phyloP scores from a whole-genome alignment of 2,888 invertebrate genomes.

The Didymodactylos carnosus region DNA sequence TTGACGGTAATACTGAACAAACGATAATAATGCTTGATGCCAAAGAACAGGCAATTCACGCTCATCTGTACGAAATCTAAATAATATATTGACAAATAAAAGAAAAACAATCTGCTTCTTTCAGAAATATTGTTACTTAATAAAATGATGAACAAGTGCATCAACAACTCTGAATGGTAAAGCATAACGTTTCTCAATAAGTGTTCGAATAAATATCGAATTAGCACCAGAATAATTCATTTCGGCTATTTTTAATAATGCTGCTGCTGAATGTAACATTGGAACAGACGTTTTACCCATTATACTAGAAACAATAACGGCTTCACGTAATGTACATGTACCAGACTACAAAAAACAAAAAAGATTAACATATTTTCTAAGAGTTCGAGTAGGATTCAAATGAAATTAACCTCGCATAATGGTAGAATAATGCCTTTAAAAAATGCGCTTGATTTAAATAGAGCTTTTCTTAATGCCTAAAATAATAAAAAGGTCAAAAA shows the following conservation, averaged over 20 bases:
- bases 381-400: not conserved
- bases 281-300: slow-evolving; percentile 75
- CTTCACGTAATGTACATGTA: slow-evolving; percentile 79
- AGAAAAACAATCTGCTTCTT: not conserved
- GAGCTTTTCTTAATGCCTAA: slow-evolving; percentile 58
- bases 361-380: not conserved
- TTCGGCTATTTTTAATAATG: slow-evolving; percentile 78
- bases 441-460: slow-evolving; percentile 90
- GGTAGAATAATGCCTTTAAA: slow-evolving; percentile 66
- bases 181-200: slow-evolving; percentile 92
- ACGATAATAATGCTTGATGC: slow-evolving; percentile 82
- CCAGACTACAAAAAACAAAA: slow-evolving; percentile 47
- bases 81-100: not conserved
- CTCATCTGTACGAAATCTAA: slow-evolving; percentile 59
- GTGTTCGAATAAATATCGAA: slow-evolving; percentile 73
- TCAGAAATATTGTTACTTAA: slow-evolving; percentile 45
- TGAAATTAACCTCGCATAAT: slow-evolving; percentile 38
- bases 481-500: slow-evolving; percentile 19
- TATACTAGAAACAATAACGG: slow-evolving; percentile 77
- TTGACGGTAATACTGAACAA: slow-evolving; percentile 80
- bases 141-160: slow-evolving; percentile 75
- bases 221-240: slow-evolving; percentile 91
- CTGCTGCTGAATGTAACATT: slow-evolving; percentile 77
- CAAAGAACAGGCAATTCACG: slow-evolving; percentile 77
- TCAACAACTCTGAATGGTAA: slow-evolving; percentile 83